Base-by-base conservation (phyloP, 2,113 vertebrate genomes). In the Tupaia chinensis region DNA sequence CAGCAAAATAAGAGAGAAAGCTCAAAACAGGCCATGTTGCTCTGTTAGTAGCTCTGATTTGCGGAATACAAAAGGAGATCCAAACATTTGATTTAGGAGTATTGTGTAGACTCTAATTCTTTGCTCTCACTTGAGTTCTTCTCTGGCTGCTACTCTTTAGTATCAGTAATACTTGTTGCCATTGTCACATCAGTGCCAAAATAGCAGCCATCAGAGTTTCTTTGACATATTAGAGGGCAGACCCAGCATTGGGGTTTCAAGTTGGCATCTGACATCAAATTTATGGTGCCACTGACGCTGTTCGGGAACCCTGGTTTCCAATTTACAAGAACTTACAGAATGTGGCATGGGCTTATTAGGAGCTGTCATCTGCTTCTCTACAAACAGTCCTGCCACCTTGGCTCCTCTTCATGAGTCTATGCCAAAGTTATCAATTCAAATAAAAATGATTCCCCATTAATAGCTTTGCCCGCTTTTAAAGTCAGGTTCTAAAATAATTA, bases 381-480 rank as follows among this genome's bases (percentile, higher is more conserved):
- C 61, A 70, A 79, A 56, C 15, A 80, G 19, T 53, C 22, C 65
- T 61, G 44, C 56, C 10, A 9, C 44, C 27, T 81, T 5, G 56
- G 34, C 32, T 56, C n/a, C 15, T 29, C 89, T 83, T 83, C 25
- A 0, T 22, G 23, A 15, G 34, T 73, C 60, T 81, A 44, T 93
- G 90, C 76, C 78, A 19, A 25, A 91, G 74, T 92, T 63, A 87
- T 1, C 69, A 53, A 34, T 91, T 95, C 32, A 70, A 56, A 87
- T 88, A 7, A 80, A 97, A 58, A 72, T 90, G 73, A 69, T 77
- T 16, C 53, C 63, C 69, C 23, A 4, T 84, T 91, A 73, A 23
- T n/a, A 15, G 79, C 94, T 61, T 95, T 97, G 23, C 77, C 93
- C 61, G 92, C 83, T 72, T 60, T 91, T 91, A 91, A 97, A 97